phyloP scores from a whole-genome alignment of 2,797 vertebrate species.

The Malacoraja senta region DNA sequence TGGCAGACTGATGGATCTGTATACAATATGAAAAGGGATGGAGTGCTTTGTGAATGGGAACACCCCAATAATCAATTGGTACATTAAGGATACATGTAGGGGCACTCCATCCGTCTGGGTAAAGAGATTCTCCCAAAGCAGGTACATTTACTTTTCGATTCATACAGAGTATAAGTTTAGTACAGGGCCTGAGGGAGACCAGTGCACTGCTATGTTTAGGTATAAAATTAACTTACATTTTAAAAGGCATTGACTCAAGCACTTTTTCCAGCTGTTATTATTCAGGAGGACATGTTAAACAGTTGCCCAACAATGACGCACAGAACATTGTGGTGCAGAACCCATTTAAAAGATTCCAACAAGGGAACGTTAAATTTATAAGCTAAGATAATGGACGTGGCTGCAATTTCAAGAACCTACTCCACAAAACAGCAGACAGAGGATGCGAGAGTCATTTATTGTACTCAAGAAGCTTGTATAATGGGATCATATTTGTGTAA shows the following conservation, averaged over 20 bases:
- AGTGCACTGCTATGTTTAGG: background rate
- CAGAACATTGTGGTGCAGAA: background rate
- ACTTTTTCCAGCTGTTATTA: background rate
- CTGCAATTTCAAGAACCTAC: background rate
- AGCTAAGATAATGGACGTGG: background rate
- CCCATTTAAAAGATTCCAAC: background rate
- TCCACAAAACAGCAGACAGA: background rate
- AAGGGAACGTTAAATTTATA: background rate
- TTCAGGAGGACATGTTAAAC: background rate
- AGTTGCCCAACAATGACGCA: background rate
- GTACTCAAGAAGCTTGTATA: background rate
- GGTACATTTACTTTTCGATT: too few species aligned
- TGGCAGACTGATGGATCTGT: background rate
- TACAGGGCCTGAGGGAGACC: background rate
- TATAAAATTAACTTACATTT: background rate
- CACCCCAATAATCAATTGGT: too few species aligned
- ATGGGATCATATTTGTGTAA: background rate
- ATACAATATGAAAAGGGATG: background rate
- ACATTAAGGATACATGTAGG: too few species aligned
- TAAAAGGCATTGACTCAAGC: background rate
- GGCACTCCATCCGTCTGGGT: too few species aligned
- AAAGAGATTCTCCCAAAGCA: too few species aligned
- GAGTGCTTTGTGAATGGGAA: too few species aligned
- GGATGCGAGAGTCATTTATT: background rate
- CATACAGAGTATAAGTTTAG: too few species aligned